phyloP scores from a whole-genome alignment of 2,888 invertebrate species.

The Argyresthia albistria region DNA sequence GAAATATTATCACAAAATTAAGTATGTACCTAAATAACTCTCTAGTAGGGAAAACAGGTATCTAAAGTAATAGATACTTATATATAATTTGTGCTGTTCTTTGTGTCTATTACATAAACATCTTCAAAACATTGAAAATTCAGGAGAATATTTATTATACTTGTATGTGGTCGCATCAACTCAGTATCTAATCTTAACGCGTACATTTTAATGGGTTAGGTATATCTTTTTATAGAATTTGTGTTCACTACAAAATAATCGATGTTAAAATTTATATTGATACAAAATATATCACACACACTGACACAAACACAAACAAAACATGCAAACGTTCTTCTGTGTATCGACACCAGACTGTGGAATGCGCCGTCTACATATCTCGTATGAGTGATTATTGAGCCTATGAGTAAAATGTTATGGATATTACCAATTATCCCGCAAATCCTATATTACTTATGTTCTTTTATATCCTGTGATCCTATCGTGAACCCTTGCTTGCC shows the following conservation, averaged over 20 bases:
- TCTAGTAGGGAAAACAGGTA: slow-evolving; percentile 21
- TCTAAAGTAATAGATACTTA: too few species aligned
- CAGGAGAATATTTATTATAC: too few species aligned
- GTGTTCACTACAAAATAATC: too few species aligned
- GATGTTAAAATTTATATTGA: too few species aligned
- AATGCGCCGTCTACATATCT: slow-evolving; percentile 40
- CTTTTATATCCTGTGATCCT: slow-evolving; percentile 39
- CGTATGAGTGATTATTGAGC: slow-evolving; percentile 33
- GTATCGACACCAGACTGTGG: slow-evolving; percentile 37
- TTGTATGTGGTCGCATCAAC: too few species aligned
- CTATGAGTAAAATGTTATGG: slow-evolving; percentile 33
- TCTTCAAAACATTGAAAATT: too few species aligned
- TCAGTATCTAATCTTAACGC: too few species aligned
- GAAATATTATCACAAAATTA: too few species aligned
- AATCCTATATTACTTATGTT: slow-evolving; percentile 21
- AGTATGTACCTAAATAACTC: slow-evolving; percentile 13
- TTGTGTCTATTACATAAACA: too few species aligned
- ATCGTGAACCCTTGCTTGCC: slow-evolving; percentile 60
- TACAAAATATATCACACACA: slow-evolving; percentile 20
- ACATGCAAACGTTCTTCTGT: neutral
- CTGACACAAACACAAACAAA: slow-evolving; percentile 23
- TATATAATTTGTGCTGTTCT: too few species aligned
- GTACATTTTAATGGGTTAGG: too few species aligned
- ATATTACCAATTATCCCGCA: slow-evolving; percentile 30
- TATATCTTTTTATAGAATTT: too few species aligned